Base-by-base conservation (phyloP, 2,113 vertebrate species). In the Oryzias javanicus region DNA sequence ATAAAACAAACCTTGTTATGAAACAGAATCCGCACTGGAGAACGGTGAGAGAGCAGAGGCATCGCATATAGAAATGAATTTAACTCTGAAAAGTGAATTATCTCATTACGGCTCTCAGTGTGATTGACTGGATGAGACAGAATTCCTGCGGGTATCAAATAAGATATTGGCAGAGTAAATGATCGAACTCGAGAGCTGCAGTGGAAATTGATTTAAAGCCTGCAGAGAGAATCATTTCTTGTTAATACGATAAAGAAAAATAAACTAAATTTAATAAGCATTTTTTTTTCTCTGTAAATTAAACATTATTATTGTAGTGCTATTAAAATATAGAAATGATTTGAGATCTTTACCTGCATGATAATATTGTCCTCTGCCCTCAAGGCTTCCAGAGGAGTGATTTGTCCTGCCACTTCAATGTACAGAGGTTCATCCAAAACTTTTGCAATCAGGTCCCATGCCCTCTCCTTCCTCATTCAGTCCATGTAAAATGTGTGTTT, bases 1-100 rank as follows among this genome's bases (percentile, higher is more conserved):
- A 70, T 83, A 86, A 91, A 87, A 81, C 74, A 57, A 49, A 79
- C 42, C 59, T 82, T 76, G 61, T 89, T 86, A 78, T 71, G 63
- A 79, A 73, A 72, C 50, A 74, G 79, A 72, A 67, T 49, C 70
- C 41, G 42, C 56, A 62, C 73, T 46, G 68, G 55, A 57, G 64
- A 67, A 59, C 4, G 22, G 42, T 51, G 68, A 58, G 60, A 60
- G 73, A 79, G 82, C 49, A 72, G 64, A 74, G 64, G 66, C 60
- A 42, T 66, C 72, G 72, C 57, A 61, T 79, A 82, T 76, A 77
- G 75, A 67, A 79, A 83, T 60, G 14, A 72, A 87, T 80, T 89
- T 81, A 76, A 88, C 85, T 76, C 76, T 64, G 70, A 64, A 80
- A 70, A 85, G 75, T 86, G 73, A 79, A 80, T 78, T 72, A 80